These are phyloP conservation scores for Meriones unguiculatus DNA, from an alignment of 2,113 vertebrate species.

Conservation along the genomic window DNA sequence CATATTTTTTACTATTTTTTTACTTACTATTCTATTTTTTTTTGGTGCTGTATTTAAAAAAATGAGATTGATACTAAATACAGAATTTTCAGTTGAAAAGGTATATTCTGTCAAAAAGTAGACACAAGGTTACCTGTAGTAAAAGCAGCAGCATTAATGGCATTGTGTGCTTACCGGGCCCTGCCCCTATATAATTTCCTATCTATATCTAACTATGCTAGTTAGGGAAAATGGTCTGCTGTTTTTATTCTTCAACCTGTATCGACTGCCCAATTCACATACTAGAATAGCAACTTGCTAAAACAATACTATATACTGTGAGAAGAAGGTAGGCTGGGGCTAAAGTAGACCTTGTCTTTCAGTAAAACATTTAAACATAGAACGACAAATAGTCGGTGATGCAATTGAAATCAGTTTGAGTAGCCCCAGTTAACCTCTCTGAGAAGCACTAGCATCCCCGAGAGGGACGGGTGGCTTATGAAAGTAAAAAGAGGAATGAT, in stretches of 20 bases:
- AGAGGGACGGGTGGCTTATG: not conserved
- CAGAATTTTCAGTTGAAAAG: not conserved
- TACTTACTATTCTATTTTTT: not conserved
- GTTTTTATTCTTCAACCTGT: not conserved
- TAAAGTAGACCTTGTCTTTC: not conserved
- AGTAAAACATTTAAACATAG: not conserved
- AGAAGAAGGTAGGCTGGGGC: not conserved
- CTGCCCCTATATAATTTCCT: not conserved
- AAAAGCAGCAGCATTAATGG: not conserved
- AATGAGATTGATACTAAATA: not conserved
- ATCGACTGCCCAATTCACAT: not conserved
- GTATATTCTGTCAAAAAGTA: not conserved
- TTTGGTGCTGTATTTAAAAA: not conserved
- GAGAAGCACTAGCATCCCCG: not conserved
- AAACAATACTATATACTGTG: no score
- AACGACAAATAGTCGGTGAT: slow-evolving; percentile 23
- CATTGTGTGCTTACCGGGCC: not conserved
- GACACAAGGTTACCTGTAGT: not conserved
- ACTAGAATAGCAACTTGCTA: not conserved
- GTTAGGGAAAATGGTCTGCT: not conserved
- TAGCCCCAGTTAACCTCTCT: not conserved
- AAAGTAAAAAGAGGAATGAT: not conserved
- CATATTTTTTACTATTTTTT: no score
- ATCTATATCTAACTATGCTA: not conserved
- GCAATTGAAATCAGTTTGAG: not conserved